Evolutionary conservation across 2,113 vertebrate genomes (phyloP).

Genomic region (Coracopsis vasa): DNA sequence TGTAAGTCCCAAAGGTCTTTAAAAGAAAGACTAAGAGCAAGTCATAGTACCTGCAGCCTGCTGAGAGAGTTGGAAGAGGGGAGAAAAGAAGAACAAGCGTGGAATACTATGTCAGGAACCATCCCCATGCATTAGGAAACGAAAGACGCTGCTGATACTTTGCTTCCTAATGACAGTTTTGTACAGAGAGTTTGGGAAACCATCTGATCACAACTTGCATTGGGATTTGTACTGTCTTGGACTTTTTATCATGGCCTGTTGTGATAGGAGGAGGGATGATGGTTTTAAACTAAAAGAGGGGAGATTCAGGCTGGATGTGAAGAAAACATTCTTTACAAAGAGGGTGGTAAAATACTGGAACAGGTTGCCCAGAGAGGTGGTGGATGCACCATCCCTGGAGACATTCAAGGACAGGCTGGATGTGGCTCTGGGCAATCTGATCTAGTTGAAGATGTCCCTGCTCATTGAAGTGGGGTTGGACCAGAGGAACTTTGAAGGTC

Average conservation of each 20-base stretch:
- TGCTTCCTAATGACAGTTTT: neutral
- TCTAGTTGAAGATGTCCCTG: neutral
- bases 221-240: neutral
- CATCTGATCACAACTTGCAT: neutral
- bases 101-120: neutral
- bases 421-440: neutral
- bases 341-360: neutral
- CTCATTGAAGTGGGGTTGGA: neutral
- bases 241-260: neutral
- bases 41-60: neutral
- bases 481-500: neutral
- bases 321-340: neutral
- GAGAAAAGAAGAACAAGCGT: neutral
- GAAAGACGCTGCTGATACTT: neutral
- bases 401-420: neutral
- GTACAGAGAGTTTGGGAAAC: neutral
- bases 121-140: neutral
- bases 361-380: neutral
- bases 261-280: neutral
- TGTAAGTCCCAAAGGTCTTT: neutral
- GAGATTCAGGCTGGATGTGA: neutral
- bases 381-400: neutral
- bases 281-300: neutral
- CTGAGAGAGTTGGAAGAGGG: neutral
- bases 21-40: neutral